Conservation (phyloP, 2,888 invertebrate genomes). For the Chrysodeixis includens region DNA sequence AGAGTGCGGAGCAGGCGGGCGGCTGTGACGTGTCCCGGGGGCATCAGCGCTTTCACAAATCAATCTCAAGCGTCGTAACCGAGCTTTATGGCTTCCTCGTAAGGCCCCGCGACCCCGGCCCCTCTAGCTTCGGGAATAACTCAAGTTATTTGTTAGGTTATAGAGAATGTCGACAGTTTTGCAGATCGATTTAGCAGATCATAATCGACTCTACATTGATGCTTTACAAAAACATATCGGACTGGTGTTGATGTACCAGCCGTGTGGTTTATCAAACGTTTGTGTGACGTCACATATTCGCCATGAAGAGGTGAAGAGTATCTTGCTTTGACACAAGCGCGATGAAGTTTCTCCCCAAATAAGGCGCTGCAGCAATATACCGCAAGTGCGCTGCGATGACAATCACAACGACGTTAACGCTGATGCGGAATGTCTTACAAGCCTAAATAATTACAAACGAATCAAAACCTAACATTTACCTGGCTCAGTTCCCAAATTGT, state of each 20-base stretch:
- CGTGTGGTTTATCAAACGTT: too few relatives aligned
- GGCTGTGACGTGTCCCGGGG: constrained; percentile 41
- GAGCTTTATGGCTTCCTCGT: constrained; percentile 29
- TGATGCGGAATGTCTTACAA: not conserved
- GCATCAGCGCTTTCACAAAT: constrained; percentile 51
- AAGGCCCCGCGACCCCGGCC: not conserved
- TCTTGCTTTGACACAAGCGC: not conserved
- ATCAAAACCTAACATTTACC: too few relatives aligned
- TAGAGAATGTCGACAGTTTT: not conserved
- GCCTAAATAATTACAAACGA: too few relatives aligned
- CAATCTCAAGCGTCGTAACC: constrained; percentile 32
- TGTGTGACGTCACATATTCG: not conserved
- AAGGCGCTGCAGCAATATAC: constrained; percentile 17
- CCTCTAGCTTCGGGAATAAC: not conserved
- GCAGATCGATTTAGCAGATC: not conserved
- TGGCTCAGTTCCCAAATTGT: too few relatives aligned
- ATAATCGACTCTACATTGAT: not conserved
- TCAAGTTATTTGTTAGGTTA: not conserved
- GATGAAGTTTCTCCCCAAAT: constrained; percentile 27
- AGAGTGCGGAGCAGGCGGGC: constrained; percentile 6
- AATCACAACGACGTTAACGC: constrained; percentile 20
- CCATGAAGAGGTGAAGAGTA: too few relatives aligned
- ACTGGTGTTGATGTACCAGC: too few relatives aligned
- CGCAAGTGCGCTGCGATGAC: not conserved
- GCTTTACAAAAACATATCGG: not conserved